phyloP scores from a whole-genome alignment of 2,113 vertebrate species.

The Talpa occidentalis region DNA sequence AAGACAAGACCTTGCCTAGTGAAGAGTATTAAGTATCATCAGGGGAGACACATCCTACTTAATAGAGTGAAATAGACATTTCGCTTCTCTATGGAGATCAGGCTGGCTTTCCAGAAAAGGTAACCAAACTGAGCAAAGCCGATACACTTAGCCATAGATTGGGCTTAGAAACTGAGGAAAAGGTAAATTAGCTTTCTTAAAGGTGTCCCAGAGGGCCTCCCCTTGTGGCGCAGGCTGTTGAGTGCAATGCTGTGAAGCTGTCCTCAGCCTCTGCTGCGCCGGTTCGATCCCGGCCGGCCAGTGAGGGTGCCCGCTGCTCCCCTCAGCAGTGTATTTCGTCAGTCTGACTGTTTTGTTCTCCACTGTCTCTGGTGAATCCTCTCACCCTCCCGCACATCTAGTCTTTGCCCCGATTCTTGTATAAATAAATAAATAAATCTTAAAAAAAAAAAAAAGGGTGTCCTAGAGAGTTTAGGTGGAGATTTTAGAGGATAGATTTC shows the following conservation, averaged over 20 bases:
- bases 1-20: constrained; percentile 74
- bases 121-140: constrained; percentile 51
- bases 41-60: not conserved
- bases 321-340: too few relatives aligned
- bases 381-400: too few relatives aligned
- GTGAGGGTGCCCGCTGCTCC: too few relatives aligned
- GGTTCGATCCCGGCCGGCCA: too few relatives aligned
- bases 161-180: not conserved
- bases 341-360: too few relatives aligned
- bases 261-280: too few relatives aligned
- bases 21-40: constrained; percentile 66
- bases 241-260: too few relatives aligned
- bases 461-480: not conserved
- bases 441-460: too few relatives aligned
- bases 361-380: too few relatives aligned
- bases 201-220: not conserved
- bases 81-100: constrained; percentile 26
- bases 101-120: constrained; percentile 65
- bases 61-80: constrained; percentile 60
- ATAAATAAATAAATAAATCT: too few relatives aligned
- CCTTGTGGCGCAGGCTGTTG: too few relatives aligned
- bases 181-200: not conserved
- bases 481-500: not conserved
- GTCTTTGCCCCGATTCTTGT: too few relatives aligned
- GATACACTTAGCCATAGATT: not conserved